Evolutionary conservation across 2,888 invertebrate genomes (phyloP), one percentile per base, ranked within the genome.

Genomic region (Meganola albula): DNA sequence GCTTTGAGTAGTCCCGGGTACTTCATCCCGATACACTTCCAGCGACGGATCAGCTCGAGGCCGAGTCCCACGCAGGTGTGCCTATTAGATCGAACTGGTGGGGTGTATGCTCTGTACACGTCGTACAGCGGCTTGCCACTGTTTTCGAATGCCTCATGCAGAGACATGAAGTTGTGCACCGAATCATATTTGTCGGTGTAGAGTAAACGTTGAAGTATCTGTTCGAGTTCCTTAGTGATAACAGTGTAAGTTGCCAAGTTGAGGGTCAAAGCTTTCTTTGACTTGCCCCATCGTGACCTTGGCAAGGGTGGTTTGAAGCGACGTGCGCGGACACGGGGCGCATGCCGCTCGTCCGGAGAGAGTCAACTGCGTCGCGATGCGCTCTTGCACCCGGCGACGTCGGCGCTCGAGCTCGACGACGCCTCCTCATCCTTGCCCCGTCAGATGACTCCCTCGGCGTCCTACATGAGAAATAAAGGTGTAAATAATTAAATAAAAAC

Each of bases 171-270:
- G 75, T 96, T 94, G 71, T 91, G 92, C 37, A 95, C 89, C 20
- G 95, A 95, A 80, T 96, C 94, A 74, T 97, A 97, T 75, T 93
- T 92, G 63, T 95, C 92, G 52, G 91, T 90, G 59, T 92, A 91
- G 61, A 97, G 88, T 62, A 95, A 88, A 32, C 89, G 90, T 63
- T 93, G 93, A 48, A 96, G 89, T 53, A 91, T 88, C 55, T 91
- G 65, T 22, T 49, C 24, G 0, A 13, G 24, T 3, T n/a, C 24
- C 4, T n/a, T n/a, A n/a, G n/a, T n/a, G n/a, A n/a, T n/a, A n/a
- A n/a, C n/a, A n/a, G n/a, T n/a, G n/a, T n/a, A n/a, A n/a, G n/a
- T n/a, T n/a, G n/a, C n/a, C n/a, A n/a, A n/a, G n/a, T n/a, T n/a
- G n/a, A n/a, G n/a, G n/a, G n/a, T n/a, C n/a, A n/a, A 26, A 51